Base-by-base conservation (phyloP, 2,888 invertebrate species). In the Cheilosia vernalis region DNA sequence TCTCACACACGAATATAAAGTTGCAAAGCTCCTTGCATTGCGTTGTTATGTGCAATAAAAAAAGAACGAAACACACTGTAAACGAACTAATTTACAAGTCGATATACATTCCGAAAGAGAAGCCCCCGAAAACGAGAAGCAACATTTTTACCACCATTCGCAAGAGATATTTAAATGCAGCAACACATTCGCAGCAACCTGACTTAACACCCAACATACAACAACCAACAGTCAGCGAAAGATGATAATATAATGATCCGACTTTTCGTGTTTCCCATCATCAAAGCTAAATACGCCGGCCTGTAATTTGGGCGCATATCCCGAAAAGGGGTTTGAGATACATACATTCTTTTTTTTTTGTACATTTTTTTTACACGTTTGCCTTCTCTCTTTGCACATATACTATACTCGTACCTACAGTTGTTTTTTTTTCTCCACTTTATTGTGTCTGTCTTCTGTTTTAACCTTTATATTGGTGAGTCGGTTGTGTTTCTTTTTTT, bases 281-380 rank as follows among this genome's bases (percentile, higher is more conserved):
- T 92, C 92, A 92, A 92, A 92, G 92, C 90, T 90, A 91, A 91
- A 91, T 88, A 86, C 89, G 90, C 92, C 92, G 92, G 91, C 90
- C 92, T 92, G 90, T 92, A 92, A 92, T 92, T 92, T 92, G 89
- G 89, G 89, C 90, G 89, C 89, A 89, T 88, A 88, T 88, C 89
- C 89, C 90, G 90, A 90, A 89, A 90, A 88, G 89, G 89, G 89
- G 82, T 85, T 87, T 87, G 79, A 70, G 87, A 87, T 73, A 79
- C 67, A 87, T 73, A 79, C 67, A 40, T 69, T 79, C 30, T 7
- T 27, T 27, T 27, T 24, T 2, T 63, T 56, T 44, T 55, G n/a
- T 53, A 37, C 49, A 47, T 9, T 58, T 56, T 44, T 55, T 53
- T 51, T 61, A 47, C 33, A 30, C 9, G 56, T 42, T 58, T 63